These are phyloP conservation scores for Tringa solitaria DNA, from an alignment of 2,113 vertebrate genomes.

Conservation along the genomic window DNA sequence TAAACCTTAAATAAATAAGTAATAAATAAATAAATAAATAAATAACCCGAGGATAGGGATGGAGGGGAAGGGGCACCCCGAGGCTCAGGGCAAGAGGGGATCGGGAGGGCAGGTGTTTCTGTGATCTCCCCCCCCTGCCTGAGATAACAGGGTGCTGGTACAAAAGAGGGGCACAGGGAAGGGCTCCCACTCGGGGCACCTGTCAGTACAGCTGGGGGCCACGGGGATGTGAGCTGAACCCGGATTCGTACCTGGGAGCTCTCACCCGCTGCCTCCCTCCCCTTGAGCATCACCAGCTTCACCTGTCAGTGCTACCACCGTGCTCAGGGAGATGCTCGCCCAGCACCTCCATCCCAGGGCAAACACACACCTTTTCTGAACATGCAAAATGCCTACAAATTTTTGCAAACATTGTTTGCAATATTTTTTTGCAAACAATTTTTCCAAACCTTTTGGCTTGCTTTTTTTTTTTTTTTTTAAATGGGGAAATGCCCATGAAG, in stretches of 20 bases:
- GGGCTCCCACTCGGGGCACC: neutral
- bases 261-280: neutral
- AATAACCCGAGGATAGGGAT: neutral
- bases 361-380: rapidly evolving
- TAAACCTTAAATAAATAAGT: neutral
- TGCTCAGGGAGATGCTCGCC: neutral
- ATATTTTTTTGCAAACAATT: neutral
- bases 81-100: neutral
- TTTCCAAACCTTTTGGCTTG: neutral
- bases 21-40: neutral
- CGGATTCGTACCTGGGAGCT: rapidly evolving
- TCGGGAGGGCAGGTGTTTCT: neutral
- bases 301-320: rapidly evolving
- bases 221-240: rapidly evolving
- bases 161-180: neutral
- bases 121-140: constrained; percentile 29
- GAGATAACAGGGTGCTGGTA: neutral
- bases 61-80: neutral
- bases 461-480: too few relatives aligned
- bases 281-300: neutral
- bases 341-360: neutral
- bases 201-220: neutral
- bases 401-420: neutral
- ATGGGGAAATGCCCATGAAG: neutral
- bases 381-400: neutral